phyloP scores from a whole-genome alignment of 2,888 invertebrate genomes.

The Hyposoter didymator region DNA sequence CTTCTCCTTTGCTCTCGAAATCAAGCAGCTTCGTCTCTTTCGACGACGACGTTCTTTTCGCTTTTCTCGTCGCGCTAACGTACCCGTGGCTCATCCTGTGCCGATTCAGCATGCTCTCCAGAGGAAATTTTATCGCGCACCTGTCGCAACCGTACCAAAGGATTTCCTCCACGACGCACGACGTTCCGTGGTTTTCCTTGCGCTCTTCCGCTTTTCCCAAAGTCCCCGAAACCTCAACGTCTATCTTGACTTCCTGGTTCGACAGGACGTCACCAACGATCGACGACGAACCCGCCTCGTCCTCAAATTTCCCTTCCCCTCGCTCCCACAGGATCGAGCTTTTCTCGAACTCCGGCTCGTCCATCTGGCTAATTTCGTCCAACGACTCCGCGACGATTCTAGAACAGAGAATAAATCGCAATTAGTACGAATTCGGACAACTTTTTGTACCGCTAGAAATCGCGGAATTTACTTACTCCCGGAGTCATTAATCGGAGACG shows the following conservation, averaged over 20 bases:
- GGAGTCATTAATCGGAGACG: slow-evolving; percentile 48
- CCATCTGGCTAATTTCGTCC: background rate
- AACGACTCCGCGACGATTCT: background rate
- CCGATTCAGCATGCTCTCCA: slow-evolving; percentile 75
- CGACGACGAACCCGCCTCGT: slow-evolving; percentile 40
- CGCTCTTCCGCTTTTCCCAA: slow-evolving; percentile 20
- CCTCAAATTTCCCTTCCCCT: slow-evolving; percentile 57
- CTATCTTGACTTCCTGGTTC: slow-evolving; percentile 1
- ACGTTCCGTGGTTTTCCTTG: background rate
- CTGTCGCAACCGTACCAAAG: slow-evolving; percentile 72
- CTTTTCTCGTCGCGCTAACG: slow-evolving; percentile 18
- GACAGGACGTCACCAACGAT: background rate
- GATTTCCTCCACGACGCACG: slow-evolving; percentile 47
- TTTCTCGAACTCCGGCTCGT: slow-evolving; percentile 62
- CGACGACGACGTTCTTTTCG: slow-evolving; percentile 11
- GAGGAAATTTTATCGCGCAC: slow-evolving; percentile 77
- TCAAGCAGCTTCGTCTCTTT: background rate
- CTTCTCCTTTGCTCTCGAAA: background rate
- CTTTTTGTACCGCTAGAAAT: slow-evolving; percentile 44
- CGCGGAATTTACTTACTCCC: slow-evolving; percentile 63
- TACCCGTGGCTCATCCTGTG: slow-evolving; percentile 72
- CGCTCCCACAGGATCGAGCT: slow-evolving; percentile 69
- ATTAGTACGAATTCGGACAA: slow-evolving; percentile 50
- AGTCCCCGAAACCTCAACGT: slow-evolving; percentile 10
- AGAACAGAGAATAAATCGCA: slow-evolving; percentile 40